Conservation (phyloP, 2,888 invertebrate species). For the Byasa hedistus region DNA sequence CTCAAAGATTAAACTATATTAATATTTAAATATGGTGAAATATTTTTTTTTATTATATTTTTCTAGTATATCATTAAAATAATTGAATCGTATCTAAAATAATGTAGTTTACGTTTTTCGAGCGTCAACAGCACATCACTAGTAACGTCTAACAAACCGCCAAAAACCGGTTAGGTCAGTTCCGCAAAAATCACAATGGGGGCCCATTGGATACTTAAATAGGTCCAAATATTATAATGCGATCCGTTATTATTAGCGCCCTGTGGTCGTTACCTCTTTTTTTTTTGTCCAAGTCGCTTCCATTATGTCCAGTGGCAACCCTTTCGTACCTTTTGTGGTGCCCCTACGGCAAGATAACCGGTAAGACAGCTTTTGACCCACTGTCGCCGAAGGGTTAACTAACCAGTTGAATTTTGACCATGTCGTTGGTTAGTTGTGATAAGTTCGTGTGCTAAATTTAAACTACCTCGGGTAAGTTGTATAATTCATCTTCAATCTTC, state of each 20-base stretch:
- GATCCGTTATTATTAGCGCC: conserved; percentile 61
- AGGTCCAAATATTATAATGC: conserved; percentile 78
- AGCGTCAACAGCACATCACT: conserved; percentile 27
- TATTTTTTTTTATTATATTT: no score
- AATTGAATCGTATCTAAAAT: no score
- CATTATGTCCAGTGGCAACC: conserved; percentile 75
- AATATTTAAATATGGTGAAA: no score
- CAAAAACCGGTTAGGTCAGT: conserved; percentile 78
- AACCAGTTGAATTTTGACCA: conserved; percentile 66
- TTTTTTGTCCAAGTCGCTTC: conserved; percentile 47
- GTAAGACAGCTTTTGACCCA: conserved; percentile 78
- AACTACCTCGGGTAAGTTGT: conserved; percentile 15
- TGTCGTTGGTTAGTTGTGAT: conserved; percentile 41
- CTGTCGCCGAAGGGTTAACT: conserved; percentile 61
- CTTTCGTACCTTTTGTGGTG: conserved; percentile 60
- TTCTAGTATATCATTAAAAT: no score
- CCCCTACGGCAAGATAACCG: conserved; percentile 71
- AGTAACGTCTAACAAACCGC: conserved; percentile 48
- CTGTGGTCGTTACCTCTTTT: conserved; percentile 43
- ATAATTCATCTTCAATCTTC: not conserved
- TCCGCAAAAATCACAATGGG: conserved; percentile 71
- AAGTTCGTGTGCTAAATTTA: conserved; percentile 28
- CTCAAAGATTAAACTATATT: no score
- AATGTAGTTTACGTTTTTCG: no score
- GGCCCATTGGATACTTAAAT: conserved; percentile 77